Evolutionary conservation across 2,888 invertebrate genomes (phyloP).

Genomic region (Drosophila subquinaria): DNA sequence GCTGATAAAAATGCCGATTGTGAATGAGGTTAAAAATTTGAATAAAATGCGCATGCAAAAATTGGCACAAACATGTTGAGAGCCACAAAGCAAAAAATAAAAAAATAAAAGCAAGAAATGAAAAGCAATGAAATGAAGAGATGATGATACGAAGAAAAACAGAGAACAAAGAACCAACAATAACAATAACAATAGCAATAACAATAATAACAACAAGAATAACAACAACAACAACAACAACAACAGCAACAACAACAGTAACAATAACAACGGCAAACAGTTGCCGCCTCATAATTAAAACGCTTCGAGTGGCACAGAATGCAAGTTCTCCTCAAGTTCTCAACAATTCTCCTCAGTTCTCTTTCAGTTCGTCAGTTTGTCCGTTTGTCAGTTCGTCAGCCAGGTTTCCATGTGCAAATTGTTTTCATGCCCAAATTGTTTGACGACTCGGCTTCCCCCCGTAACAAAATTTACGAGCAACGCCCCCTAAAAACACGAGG

Average conservation of each 20-base stretch:
- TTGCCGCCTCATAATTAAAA: constrained; percentile 76
- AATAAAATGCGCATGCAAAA: constrained; percentile 78
- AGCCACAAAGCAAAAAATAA: constrained; percentile 3
- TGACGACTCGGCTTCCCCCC: constrained; percentile 20
- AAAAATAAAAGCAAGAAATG: constrained; percentile 2
- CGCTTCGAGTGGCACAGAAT: constrained; percentile 68
- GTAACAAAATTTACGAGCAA: constrained; percentile 58
- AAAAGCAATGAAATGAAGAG: constrained; percentile 7
- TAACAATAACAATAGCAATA: constrained; percentile 16
- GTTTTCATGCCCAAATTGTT: constrained; percentile 63
- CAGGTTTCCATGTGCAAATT: constrained; percentile 57
- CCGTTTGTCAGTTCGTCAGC: constrained; percentile 8
- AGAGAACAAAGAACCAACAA: constrained; percentile 40
- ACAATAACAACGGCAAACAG: constrained; percentile 60
- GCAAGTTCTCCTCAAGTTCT: constrained; percentile 33
- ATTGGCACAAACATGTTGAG: constrained; percentile 40
- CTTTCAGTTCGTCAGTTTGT: neutral
- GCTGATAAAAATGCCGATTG: constrained; percentile 60
- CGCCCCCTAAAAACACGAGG: constrained; percentile 63
- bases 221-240: constrained; percentile 38
- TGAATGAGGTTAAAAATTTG: constrained; percentile 73
- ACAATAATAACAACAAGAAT: constrained; percentile 17
- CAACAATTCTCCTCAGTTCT: constrained; percentile 2
- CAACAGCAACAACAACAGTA: constrained; percentile 41
- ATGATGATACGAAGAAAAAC: constrained; percentile 6